Percentiles rank a stretch among this genome's conserved stretches.
Evolutionary conservation across 2,113 vertebrate genomes (phyloP).

Genomic region (Coptodon bakossiorum): DNA sequence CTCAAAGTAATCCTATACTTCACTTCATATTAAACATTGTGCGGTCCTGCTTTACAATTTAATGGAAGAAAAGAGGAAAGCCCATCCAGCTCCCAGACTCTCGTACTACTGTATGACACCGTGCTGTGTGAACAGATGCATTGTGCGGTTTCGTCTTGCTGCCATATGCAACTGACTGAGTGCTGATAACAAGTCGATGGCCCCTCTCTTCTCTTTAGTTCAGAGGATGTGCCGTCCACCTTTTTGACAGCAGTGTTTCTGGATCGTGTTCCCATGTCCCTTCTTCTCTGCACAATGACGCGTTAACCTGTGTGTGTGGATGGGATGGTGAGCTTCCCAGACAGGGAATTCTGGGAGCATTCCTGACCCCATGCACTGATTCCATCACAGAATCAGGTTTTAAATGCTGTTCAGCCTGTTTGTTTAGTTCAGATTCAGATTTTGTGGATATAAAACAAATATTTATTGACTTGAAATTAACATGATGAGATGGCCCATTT

Average conservation of each 20-base stretch:
- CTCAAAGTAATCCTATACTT: rapidly evolving
- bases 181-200: background rate
- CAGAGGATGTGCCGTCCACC: background rate
- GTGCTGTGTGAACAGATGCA: background rate
- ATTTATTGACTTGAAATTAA: background rate
- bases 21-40: rapidly evolving
- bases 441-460: background rate
- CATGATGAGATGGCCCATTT: background rate
- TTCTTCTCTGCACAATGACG: background rate
- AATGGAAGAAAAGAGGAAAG: background rate
- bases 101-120: rapidly evolving
- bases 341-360: background rate
- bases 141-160: background rate
- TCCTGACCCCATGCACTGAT: background rate
- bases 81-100: background rate
- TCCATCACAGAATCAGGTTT: background rate
- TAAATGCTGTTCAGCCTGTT: background rate
- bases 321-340: background rate
- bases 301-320: background rate
- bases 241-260: background rate
- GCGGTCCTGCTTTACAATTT: rapidly evolving
- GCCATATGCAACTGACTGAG: background rate
- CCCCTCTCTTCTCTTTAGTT: background rate
- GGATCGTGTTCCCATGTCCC: background rate
- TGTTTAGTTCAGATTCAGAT: background rate